phyloP scores from a whole-genome alignment of 1,140 invertebrate species.

The Cepaea nemoralis region DNA sequence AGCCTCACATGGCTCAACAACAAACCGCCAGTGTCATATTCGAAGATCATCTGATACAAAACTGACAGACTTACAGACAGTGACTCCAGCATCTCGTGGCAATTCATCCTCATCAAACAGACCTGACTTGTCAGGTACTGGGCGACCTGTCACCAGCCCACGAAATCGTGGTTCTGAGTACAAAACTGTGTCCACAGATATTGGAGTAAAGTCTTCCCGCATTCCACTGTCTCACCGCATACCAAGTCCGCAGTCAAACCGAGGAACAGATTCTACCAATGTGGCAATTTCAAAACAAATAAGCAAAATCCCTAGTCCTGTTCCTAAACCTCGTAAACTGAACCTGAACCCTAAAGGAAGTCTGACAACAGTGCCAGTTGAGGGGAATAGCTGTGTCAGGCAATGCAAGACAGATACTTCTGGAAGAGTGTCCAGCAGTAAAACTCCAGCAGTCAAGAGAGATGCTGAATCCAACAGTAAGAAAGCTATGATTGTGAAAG shows the following conservation, averaged over 20 bases:
- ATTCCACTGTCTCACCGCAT: conserved; percentile 34
- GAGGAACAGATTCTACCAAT: neutral
- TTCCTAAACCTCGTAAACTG: conserved; percentile 29
- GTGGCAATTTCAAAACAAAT: neutral
- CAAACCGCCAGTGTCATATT: conserved; percentile 6
- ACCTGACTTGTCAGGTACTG: neutral
- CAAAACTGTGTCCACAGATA: neutral
- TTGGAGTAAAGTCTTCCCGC: conserved; percentile 17
- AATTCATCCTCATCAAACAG: neutral
- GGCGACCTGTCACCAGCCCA: neutral
- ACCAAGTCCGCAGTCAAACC: conserved; percentile 32
- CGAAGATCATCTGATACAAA: conserved; percentile 34
- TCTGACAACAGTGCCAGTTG: conserved; percentile 54
- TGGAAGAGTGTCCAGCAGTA: conserved; percentile 13
- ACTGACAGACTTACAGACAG: conserved; percentile 15
- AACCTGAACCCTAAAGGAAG: neutral
- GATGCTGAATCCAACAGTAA: conserved; percentile 19
- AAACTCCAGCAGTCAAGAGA: conserved; percentile 9
- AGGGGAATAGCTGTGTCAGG: conserved; percentile 52
- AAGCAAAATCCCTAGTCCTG: conserved; percentile 11
- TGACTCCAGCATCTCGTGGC: neutral
- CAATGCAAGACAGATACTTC: conserved; percentile 44
- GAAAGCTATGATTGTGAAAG: conserved; percentile 45
- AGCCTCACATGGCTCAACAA: neutral
- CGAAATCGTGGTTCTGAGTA: neutral